Percentiles rank a stretch among this genome's conserved stretches.
These are phyloP conservation scores for Eublepharis macularius DNA, from an alignment of 2,113 vertebrate genomes.

Conservation along the genomic window DNA sequence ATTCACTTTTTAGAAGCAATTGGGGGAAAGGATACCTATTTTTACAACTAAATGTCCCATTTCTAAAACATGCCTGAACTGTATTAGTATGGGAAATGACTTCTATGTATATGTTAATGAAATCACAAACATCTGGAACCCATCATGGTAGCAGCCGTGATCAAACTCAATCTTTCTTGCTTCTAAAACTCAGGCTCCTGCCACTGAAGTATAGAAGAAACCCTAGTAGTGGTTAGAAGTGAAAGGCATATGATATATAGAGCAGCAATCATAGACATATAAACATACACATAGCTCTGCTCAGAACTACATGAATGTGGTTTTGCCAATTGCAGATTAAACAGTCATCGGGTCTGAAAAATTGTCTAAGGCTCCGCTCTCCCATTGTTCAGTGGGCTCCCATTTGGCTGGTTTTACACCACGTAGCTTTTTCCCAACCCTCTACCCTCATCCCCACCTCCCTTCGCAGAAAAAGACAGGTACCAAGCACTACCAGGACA, in stretches of 20 bases:
- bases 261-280: not conserved
- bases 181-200: conserved; percentile 7
- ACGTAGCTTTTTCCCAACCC: not conserved
- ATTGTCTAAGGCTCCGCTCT: not conserved
- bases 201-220: conserved; percentile 21
- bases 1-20: not conserved
- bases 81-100: conserved; percentile 20
- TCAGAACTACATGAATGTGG: not conserved
- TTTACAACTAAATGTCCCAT: not conserved
- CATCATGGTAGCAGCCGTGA: not conserved
- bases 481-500: not conserved
- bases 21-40: not conserved
- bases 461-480: not conserved
- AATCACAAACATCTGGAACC: conserved; percentile 19
- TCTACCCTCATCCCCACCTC: too few relatives aligned
- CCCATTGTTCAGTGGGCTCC: not conserved
- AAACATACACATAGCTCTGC: not conserved
- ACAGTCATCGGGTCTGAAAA: not conserved
- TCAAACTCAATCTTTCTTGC: conserved; percentile 18
- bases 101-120: conserved; percentile 24
- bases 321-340: conserved; percentile 10
- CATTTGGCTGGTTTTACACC: not conserved
- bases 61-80: not conserved
- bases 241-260: not conserved
- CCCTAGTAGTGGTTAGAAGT: not conserved